Evolutionary conservation across 2,113 vertebrate species (phyloP).

Genomic region (Gobius niger): DNA sequence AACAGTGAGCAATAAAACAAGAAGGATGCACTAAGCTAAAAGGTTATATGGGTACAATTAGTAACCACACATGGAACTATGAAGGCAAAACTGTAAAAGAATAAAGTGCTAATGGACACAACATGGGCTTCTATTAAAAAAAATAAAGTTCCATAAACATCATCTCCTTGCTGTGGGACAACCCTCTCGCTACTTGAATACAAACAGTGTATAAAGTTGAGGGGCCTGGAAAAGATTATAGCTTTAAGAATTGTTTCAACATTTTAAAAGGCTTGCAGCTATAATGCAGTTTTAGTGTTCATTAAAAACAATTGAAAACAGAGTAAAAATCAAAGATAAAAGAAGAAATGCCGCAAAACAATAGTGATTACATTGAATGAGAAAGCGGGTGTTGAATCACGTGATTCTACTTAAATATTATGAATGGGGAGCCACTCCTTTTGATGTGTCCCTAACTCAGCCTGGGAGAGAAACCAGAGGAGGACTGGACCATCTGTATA

Average conservation of each 20-base stretch:
- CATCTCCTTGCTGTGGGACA: conserved; percentile 10
- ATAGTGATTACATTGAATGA: conserved; percentile 48
- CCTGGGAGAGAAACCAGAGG: conserved; percentile 22
- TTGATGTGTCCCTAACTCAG: conserved; percentile 25
- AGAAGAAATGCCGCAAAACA: not conserved
- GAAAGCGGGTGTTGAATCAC: conserved; percentile 37
- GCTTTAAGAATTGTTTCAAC: not conserved
- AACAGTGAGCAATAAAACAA: conserved; percentile 20
- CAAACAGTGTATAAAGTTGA: not conserved
- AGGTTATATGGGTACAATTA: conserved; percentile 37
- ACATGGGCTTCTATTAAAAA: conserved; percentile 39
- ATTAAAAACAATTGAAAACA: conserved; percentile 33
- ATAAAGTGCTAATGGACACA: conserved; percentile 66
- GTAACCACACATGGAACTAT: conserved; percentile 40
- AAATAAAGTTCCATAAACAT: conserved; percentile 8
- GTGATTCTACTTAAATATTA: conserved; percentile 39
- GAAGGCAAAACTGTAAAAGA: conserved; percentile 43
- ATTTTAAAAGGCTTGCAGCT: not conserved
- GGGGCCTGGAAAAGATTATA: not conserved
- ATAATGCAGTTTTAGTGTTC: conserved; percentile 6
- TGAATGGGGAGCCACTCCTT: conserved; percentile 10
- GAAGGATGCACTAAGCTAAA: conserved; percentile 21
- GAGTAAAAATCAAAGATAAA: not conserved
- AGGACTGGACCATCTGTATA: conserved; percentile 41
- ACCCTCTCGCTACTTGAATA: conserved; percentile 11